Evolutionary conservation across 2,888 invertebrate species (phyloP).

Genomic region (Tolmerus cingulatus): DNA sequence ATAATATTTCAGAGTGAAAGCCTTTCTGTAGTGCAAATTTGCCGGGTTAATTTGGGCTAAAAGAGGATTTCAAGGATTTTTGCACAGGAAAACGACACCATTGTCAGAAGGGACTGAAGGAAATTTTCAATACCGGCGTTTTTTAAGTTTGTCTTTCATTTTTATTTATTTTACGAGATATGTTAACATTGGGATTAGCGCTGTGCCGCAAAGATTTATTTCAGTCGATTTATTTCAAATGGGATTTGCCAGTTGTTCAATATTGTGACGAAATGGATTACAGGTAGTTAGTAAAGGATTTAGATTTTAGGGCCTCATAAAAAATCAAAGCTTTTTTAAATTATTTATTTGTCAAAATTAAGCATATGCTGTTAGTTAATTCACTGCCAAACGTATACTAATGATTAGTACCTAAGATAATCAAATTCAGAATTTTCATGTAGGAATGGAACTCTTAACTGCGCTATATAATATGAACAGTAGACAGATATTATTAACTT

Average conservation of each 20-base stretch:
- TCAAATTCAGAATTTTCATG: no score
- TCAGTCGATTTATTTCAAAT: background rate
- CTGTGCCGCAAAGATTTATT: background rate
- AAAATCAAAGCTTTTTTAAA: background rate
- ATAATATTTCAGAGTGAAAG: background rate
- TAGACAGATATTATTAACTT: no score
- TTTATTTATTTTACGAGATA: background rate
- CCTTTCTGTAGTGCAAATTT: background rate
- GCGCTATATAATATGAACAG: no score
- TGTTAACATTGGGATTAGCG: background rate
- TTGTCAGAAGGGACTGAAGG: background rate
- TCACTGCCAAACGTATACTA: background rate
- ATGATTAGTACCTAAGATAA: no score
- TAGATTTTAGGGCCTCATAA: background rate
- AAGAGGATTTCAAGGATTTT: conserved; percentile 8
- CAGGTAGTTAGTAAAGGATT: background rate
- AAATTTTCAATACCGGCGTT: background rate
- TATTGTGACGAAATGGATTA: background rate
- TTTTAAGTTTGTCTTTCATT: background rate
- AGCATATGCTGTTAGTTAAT: background rate
- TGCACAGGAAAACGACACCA: background rate
- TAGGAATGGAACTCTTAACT: no score
- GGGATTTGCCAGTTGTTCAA: background rate
- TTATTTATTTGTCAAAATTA: background rate
- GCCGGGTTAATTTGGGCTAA: background rate